A percentile compares a stretch with the other conserved stretches of the same genome.
Conservation (phyloP, 2,797 vertebrate genomes). For the Enteromius afrohamiltoni region DNA sequence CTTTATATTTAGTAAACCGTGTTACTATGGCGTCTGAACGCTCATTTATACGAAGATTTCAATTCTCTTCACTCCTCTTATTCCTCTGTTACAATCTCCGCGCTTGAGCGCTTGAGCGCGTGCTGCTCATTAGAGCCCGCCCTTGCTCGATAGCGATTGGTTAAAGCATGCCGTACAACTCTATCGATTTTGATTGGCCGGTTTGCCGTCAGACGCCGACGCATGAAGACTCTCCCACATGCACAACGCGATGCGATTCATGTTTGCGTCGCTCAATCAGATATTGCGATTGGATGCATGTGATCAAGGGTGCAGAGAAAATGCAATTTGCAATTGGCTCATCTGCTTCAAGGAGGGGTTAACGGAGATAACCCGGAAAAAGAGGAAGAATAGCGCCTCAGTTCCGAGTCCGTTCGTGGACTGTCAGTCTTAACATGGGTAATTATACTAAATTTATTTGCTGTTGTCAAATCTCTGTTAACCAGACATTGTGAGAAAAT, state of each 20-base stretch:
- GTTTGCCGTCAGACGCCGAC: background rate
- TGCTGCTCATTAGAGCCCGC: conserved; percentile 29
- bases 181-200: conserved; percentile 15
- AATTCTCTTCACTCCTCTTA: too few species aligned
- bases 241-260: conserved; percentile 35
- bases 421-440: conserved; percentile 71
- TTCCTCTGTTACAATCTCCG: background rate
- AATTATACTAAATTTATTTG: conserved; percentile 64
- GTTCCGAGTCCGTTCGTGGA: conserved; percentile 24
- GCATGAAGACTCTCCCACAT: background rate
- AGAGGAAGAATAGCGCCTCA: background rate
- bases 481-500: background rate
- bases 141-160: conserved; percentile 38
- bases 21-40: background rate
- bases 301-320: background rate
- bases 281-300: conserved; percentile 68
- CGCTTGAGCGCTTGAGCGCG: rapidly evolving
- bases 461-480: background rate
- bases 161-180: background rate
- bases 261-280: conserved; percentile 61
- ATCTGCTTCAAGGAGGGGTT: conserved; percentile 59
- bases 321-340: conserved; percentile 62
- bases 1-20: background rate
- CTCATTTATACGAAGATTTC: background rate
- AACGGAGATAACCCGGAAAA: conserved; percentile 71